phyloP scores from a whole-genome alignment of 2,797 vertebrate genomes.

The Natrix natrix region DNA sequence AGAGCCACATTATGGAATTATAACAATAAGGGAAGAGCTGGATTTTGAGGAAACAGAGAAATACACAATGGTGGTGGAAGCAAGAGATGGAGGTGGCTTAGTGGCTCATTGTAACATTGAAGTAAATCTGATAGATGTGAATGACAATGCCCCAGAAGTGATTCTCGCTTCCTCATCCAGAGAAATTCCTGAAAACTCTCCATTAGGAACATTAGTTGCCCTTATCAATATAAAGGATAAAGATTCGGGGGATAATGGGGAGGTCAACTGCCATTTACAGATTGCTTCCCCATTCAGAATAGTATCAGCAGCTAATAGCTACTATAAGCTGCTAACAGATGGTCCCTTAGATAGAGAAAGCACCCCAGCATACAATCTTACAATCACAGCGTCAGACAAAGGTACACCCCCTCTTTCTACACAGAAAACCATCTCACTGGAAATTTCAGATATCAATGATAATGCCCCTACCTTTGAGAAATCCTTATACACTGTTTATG shows the following conservation, averaged over 20 bases:
- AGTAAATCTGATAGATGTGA: conserved; percentile 67
- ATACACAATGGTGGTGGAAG: conserved; percentile 69
- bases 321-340: too few species aligned
- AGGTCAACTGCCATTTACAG: too few species aligned
- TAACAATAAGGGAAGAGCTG: conserved; percentile 60
- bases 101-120: conserved; percentile 59
- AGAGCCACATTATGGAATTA: conserved; percentile 74
- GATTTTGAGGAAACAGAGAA: conserved; percentile 70
- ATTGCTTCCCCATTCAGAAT: conserved; percentile 54
- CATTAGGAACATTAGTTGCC: conserved; percentile 47
- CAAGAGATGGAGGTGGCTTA: conserved; percentile 69
- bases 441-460: conserved; percentile 46
- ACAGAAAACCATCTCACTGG: too few species aligned
- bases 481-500: conserved; percentile 29
- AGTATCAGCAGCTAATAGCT: conserved; percentile 21
- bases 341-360: too few species aligned
- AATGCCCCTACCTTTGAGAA: conserved; percentile 61
- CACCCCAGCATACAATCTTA: too few species aligned
- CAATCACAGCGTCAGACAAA: too few species aligned
- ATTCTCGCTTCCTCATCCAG: conserved; percentile 56
- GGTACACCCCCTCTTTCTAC: too few species aligned
- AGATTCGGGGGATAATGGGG: conserved; percentile 42
- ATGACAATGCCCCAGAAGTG: conserved; percentile 70
- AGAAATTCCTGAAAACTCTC: conserved; percentile 54
- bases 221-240: conserved; percentile 58